These are phyloP conservation scores for Habrosyne pyritoides DNA, from an alignment of 2,888 invertebrate genomes.

Conservation along the genomic window DNA sequence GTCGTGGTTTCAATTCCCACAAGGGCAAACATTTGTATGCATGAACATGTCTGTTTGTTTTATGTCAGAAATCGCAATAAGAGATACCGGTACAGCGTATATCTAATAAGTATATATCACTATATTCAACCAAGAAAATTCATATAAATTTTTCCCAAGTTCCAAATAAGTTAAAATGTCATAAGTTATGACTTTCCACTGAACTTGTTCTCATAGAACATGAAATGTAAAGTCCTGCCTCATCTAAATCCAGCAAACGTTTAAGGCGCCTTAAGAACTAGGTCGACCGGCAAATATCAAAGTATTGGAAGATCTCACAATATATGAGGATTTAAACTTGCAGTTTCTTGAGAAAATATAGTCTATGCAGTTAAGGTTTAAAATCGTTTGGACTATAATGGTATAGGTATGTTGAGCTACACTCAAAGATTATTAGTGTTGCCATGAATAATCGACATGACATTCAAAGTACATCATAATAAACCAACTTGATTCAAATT, in stretches of 20 bases:
- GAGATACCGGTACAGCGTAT: too few relatives aligned
- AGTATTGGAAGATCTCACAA: slow-evolving; percentile 37
- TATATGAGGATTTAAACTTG: slow-evolving; percentile 26
- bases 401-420: too few relatives aligned
- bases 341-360: slow-evolving; percentile 12
- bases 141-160: not conserved
- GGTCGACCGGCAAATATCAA: slow-evolving; percentile 53
- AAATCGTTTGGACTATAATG: not conserved
- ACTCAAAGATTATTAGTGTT: too few relatives aligned
- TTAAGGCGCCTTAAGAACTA: slow-evolving; percentile 38
- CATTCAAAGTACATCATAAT: too few relatives aligned
- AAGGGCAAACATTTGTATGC: too few relatives aligned
- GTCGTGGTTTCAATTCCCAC: too few relatives aligned
- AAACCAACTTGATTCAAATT: too few relatives aligned
- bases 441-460: too few relatives aligned
- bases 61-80: too few relatives aligned
- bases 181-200: not conserved
- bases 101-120: too few relatives aligned
- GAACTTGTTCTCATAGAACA: not conserved
- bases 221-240: slow-evolving; percentile 17
- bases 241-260: slow-evolving; percentile 16
- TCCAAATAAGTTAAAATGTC: not conserved
- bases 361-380: not conserved
- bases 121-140: not conserved
- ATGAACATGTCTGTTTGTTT: too few relatives aligned